phyloP scores from a whole-genome alignment of 2,888 invertebrate species.

The Blomia tropicalis region DNA sequence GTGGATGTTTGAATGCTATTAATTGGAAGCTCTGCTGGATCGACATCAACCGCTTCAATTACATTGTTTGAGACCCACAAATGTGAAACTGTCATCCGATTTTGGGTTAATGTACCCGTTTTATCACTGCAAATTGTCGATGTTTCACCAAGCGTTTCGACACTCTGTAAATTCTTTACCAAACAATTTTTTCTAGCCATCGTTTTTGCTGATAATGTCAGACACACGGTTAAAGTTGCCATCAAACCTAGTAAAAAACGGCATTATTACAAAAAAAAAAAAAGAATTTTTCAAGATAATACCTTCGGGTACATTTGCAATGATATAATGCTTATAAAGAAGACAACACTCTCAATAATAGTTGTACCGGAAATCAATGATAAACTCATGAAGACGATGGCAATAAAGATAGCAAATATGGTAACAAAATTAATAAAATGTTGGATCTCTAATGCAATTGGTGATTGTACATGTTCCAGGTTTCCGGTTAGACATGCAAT shows the following conservation, averaged over 20 bases:
- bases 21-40: background rate
- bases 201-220: conserved; percentile 44
- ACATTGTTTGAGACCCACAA: conserved; percentile 33
- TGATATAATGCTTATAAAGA: conserved; percentile 14
- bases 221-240: conserved; percentile 36
- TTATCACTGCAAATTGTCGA: conserved; percentile 61
- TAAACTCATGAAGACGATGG: conserved; percentile 26
- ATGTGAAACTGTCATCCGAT: conserved; percentile 42
- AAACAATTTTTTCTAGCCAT: conserved; percentile 63
- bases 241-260: too few relatives aligned
- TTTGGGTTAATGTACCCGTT: conserved; percentile 50
- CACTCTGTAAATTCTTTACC: conserved; percentile 49
- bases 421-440: conserved; percentile 42
- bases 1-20: too few relatives aligned
- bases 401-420: conserved; percentile 29
- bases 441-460: conserved; percentile 41
- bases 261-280: too few relatives aligned
- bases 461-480: conserved; percentile 38
- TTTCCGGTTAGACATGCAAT: conserved; percentile 33
- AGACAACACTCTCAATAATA: background rate
- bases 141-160: conserved; percentile 42
- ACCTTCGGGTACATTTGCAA: conserved; percentile 26
- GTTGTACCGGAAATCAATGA: background rate
- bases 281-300: too few relatives aligned
- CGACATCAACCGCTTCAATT: conserved; percentile 65